Evolutionary conservation across 2,113 vertebrate genomes (phyloP).

Genomic region (Neolamprologus falcicula): DNA sequence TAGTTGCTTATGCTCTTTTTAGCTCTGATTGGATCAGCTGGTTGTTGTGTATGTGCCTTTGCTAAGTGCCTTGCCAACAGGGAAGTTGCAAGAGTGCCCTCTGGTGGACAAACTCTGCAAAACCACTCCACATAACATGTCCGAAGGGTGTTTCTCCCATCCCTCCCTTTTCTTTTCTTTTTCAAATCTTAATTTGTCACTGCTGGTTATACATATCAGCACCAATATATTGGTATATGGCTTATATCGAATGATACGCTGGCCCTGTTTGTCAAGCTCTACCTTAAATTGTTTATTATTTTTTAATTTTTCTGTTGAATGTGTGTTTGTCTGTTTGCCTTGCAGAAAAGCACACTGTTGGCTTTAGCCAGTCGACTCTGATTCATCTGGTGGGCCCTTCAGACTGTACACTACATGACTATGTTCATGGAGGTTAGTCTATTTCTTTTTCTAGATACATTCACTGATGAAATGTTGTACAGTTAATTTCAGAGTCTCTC

Average conservation of each 20-base stretch:
- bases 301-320: background rate
- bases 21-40: background rate
- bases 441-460: background rate
- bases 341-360: slow-evolving; percentile 82
- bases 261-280: background rate
- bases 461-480: background rate
- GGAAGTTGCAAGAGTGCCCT: background rate
- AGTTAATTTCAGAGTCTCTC: background rate
- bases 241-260: fast-evolving
- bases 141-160: background rate
- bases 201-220: background rate
- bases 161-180: background rate
- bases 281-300: background rate
- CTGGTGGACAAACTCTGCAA: background rate
- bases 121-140: background rate
- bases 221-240: background rate
- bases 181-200: background rate
- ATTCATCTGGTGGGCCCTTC: slow-evolving; percentile 92
- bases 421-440: slow-evolving; percentile 87
- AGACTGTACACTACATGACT: slow-evolving; percentile 87
- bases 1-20: background rate
- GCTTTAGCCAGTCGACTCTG: slow-evolving; percentile 92
- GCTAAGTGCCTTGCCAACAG: background rate
- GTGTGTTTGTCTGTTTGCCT: background rate
- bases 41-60: background rate